Conservation (phyloP, 2,888 invertebrate species). For the Acleris emargana region DNA sequence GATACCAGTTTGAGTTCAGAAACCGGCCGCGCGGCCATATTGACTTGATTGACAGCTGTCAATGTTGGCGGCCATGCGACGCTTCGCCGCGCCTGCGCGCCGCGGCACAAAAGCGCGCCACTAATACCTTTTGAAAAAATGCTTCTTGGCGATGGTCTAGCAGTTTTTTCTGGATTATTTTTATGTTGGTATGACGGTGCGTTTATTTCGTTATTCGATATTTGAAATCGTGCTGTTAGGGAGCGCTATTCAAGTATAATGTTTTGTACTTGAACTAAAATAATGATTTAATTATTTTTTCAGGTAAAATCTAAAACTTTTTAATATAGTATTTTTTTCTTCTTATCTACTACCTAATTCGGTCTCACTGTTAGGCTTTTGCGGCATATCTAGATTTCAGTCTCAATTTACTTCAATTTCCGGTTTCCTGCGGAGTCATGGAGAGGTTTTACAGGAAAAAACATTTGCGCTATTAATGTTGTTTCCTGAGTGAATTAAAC, state of each 20-base stretch:
- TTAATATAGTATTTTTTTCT: no score
- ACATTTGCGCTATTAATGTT: neutral
- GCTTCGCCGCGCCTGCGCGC: slow-evolving; percentile 74
- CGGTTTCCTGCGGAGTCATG: neutral
- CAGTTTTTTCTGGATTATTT: slow-evolving; percentile 29
- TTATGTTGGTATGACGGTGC: slow-evolving; percentile 38
- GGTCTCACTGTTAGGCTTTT: no score
- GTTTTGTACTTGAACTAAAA: no score
- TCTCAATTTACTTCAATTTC: no score
- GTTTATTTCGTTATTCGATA: slow-evolving; percentile 11
- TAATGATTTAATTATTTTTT: no score
- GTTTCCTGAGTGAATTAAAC: slow-evolving; percentile 9
- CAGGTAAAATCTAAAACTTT: no score
- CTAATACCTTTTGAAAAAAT: slow-evolving; percentile 65
- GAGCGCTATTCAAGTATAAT: neutral
- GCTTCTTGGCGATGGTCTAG: slow-evolving; percentile 31
- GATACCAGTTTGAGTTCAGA: slow-evolving; percentile 57
- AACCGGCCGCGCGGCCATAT: slow-evolving; percentile 79
- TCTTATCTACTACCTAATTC: no score
- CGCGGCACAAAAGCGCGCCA: slow-evolving; percentile 57
- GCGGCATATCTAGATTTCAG: no score
- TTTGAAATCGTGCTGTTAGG: slow-evolving; percentile 16
- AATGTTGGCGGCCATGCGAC: slow-evolving; percentile 81
- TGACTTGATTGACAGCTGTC: slow-evolving; percentile 83
- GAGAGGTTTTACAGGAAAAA: neutral